A percentile compares a stretch with the other conserved stretches of the same genome.
phyloP scores from a whole-genome alignment of 1,140 invertebrate species.

The Temnothorax nylanderi region DNA sequence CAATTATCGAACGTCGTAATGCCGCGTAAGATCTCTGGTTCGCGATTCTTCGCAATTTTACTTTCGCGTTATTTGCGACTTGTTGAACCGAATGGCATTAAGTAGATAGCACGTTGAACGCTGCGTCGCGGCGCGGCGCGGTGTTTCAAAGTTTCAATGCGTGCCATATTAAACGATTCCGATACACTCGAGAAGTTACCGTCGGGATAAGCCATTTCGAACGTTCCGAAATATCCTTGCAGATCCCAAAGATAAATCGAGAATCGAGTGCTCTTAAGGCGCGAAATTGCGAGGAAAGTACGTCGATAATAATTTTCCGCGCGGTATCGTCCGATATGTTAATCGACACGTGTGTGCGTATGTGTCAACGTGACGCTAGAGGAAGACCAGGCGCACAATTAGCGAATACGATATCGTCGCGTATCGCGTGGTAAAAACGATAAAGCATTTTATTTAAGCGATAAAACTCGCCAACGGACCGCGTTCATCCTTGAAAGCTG shows the following conservation, averaged over 20 bases:
- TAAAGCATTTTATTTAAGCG: conserved; percentile 39
- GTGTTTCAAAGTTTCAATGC: conserved; percentile 9
- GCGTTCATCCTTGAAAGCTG: conserved; percentile 26
- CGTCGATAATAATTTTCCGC: conserved; percentile 1
- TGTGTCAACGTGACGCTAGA: background rate
- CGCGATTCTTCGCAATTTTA: conserved; percentile 26
- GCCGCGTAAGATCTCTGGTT: background rate
- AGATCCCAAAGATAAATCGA: background rate
- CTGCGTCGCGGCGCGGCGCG: no score
- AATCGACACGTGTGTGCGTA: background rate
- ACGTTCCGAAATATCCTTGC: background rate
- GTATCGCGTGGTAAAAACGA: conserved; percentile 15
- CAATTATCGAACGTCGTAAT: background rate
- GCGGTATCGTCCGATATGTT: background rate
- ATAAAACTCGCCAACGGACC: conserved; percentile 7
- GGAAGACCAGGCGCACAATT: conserved; percentile 2
- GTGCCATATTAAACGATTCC: background rate
- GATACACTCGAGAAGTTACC: background rate
- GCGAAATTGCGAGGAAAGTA: background rate
- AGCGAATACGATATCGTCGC: conserved; percentile 6
- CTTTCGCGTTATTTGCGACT: background rate
- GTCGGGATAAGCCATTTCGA: background rate
- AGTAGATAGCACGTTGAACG: background rate
- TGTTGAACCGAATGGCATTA: conserved; percentile 2
- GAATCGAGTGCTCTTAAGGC: background rate